These are phyloP conservation scores for Drosophila tropicalis DNA, from an alignment of 1,140 invertebrate species.

Conservation along the genomic window DNA sequence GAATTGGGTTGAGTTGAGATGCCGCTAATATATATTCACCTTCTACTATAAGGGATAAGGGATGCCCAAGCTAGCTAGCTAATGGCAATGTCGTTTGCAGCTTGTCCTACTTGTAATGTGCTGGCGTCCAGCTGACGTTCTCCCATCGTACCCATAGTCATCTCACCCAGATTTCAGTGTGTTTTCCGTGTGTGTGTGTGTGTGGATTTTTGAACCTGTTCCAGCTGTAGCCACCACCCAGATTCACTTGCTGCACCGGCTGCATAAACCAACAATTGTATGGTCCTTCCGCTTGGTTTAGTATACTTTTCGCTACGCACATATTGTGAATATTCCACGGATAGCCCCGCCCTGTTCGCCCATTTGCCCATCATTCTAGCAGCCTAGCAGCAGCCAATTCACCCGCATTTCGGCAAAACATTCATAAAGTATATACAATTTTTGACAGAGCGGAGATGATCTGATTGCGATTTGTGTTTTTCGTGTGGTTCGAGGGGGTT, in stretches of 20 bases:
- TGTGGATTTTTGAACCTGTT: conserved; percentile 77
- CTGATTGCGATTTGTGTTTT: conserved; percentile 63
- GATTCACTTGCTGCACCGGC: conserved; percentile 65
- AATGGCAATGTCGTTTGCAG: conserved; percentile 28
- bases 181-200: conserved; percentile 9
- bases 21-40: conserved; percentile 65
- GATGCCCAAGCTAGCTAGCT: conserved; percentile 3
- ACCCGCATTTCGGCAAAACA: conserved; percentile 55
- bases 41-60: neutral
- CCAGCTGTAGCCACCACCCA: conserved; percentile 68
- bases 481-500: conserved; percentile 29
- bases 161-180: conserved; percentile 9
- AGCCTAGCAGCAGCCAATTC: neutral
- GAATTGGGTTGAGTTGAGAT: conserved; percentile 29
- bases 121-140: conserved; percentile 76
- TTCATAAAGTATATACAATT: conserved; percentile 65
- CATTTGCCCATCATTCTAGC: no score
- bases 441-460: conserved; percentile 69
- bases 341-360: neutral
- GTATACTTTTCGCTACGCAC: conserved; percentile 64
- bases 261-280: conserved; percentile 81
- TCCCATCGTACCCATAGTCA: conserved; percentile 51
- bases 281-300: conserved; percentile 28
- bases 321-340: conserved; percentile 76
- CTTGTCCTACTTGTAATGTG: conserved; percentile 82